Base-by-base conservation (phyloP, 2,113 vertebrate genomes). In the Rhinoptilus africanus region DNA sequence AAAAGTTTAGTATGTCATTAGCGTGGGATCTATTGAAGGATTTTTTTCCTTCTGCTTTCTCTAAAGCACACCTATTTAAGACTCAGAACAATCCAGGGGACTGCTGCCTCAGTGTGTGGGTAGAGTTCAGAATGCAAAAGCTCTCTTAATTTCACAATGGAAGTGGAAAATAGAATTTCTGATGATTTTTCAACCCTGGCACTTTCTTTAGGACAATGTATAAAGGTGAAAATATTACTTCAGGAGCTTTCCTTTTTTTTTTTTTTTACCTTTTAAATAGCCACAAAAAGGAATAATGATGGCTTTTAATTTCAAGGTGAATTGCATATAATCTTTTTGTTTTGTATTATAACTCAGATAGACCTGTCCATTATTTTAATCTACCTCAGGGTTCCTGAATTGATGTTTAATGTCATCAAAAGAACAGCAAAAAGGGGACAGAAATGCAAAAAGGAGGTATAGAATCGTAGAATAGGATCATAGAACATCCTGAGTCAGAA, bases 1-100 rank as follows among this genome's bases (percentile, higher is more conserved):
- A 95, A 81, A 96, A 96, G 91, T 97, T 96, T 91, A 68, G 73
- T 92, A 78, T 87, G 76, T 94, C 95, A 96, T 96, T 97, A 96
- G 51, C 1, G 7, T 92, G 47, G 53, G 84, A 92, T 75, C 91
- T 95, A 91, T 96, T 96, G 84, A 92, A 93, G 57, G 32, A 63
- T 73, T 96, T 96, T 96, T 96, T 93, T 88, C 30, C 84, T 94
- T 96, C 91, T 81, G 39, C 93, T 84, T 96, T 96, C 60, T 94
- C 84, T 89, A 92, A 94, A 96, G 94, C 77, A 64, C 56, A 84
- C 68, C 89, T 95, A 91, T 96, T 96, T 95, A 91, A 96, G 89
- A 89, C 72, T 92, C 73, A 85, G 95, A 96, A 91, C 91, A 97
- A 97, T 93, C 83, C 89, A 96, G 84, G 56, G 89, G 80, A 68